Evolutionary conservation across 2,888 invertebrate species (phyloP), one percentile per base, ranked within the genome.

Genomic region (Eumacrocentrus americanus): DNA sequence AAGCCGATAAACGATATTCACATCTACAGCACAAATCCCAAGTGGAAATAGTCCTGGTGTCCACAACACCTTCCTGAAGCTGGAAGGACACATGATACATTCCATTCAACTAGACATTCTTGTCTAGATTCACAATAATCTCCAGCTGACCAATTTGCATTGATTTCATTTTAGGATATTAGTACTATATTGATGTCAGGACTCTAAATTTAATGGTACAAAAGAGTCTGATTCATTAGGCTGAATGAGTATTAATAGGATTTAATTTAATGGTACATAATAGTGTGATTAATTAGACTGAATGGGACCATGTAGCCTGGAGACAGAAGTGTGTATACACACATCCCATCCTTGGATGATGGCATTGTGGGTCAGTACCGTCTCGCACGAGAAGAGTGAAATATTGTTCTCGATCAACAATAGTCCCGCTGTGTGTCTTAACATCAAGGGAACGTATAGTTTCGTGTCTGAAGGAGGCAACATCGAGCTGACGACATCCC

Each of bases 401-500:
- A 62, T 64, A 64, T 66, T 66, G 64, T 64, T 66, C 62, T 56
- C 44, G 53, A 62, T 62, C 61, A 60, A 58, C 59, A 63, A 66
- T 60, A 50, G 63, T 40, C 58, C 51, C 44, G 60, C 50, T 62
- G 58, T 56, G 56, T 62, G 23, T 58, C 62, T 62, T 46, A 55
- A 54, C 62, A 55, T 58, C 55, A 55, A 50, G 20, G 35, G 37
- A 44, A 51, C 37, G 37, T 50, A 50, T 35, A 38, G 44, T 58
- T 64, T 60, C 56, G 54, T 61, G 59, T 63, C 58, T 60, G 34
- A 54, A 57, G 35, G 52, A 62, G 53, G 64, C 63, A 63, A 71
- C 71, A 70, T 72, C 64, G 66, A 60, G 67, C 73, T 71, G 73
- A 73, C 75, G 77, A 77, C 76, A 73, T 74, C 78, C 78, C 76